These are phyloP conservation scores for Tretioscincus oriximinensis DNA, from an alignment of 2,113 vertebrate species.

Conservation along the genomic window DNA sequence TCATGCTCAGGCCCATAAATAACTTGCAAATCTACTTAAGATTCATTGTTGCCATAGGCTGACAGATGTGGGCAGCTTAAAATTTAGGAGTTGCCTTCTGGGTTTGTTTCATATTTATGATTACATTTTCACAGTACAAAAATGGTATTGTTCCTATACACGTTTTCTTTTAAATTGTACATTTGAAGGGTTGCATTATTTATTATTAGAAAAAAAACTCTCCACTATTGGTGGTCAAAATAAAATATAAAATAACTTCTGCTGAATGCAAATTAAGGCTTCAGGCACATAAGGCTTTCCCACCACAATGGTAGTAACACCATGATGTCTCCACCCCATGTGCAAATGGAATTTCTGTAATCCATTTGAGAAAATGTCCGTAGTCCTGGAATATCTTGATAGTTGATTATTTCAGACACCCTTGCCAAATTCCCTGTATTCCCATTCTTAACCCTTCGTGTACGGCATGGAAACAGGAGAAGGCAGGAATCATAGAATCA, in stretches of 20 bases:
- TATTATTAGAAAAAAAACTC: neutral
- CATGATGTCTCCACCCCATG: too few species aligned
- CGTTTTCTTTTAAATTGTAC: neutral
- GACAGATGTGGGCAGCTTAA: conserved; percentile 67
- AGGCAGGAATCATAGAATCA: too few species aligned
- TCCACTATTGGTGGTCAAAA: neutral
- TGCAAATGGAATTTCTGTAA: too few species aligned
- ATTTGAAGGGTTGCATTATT: neutral
- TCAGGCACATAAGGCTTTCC: too few species aligned
- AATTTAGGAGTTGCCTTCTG: conserved; percentile 55
- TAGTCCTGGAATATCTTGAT: too few species aligned
- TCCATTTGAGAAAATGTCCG: too few species aligned
- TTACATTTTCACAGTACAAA: conserved; percentile 38
- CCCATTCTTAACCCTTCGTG: too few species aligned
- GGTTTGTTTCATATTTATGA: conserved; percentile 33
- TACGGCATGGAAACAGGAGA: too few species aligned
- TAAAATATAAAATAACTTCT: neutral
- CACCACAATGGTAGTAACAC: too few species aligned
- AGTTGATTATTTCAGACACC: too few species aligned
- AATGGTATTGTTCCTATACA: conserved; percentile 1
- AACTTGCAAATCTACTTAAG: conserved; percentile 75
- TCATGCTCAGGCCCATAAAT: conserved; percentile 73
- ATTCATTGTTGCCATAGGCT: conserved; percentile 75
- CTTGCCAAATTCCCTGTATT: too few species aligned
- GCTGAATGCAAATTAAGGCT: neutral